phyloP scores from a whole-genome alignment of 2,797 vertebrate species.

The Oryzias dopingdopingensis region DNA sequence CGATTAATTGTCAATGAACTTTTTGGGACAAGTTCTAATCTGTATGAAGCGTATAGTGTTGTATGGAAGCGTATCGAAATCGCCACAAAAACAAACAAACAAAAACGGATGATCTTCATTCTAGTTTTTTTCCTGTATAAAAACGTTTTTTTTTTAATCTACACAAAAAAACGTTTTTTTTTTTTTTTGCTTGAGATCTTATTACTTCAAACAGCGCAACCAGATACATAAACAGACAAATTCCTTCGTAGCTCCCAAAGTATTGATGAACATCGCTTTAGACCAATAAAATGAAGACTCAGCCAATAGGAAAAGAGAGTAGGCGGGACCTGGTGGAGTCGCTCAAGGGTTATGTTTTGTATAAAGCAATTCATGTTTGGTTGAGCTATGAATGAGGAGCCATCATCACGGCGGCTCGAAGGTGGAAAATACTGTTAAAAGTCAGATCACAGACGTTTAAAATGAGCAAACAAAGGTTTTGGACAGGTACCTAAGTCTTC shows the following conservation, averaged over 20 bases:
- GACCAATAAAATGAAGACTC: slow-evolving; percentile 30
- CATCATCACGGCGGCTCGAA: slow-evolving; percentile 61
- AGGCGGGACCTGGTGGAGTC: slow-evolving; percentile 32
- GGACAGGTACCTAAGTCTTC: slow-evolving; percentile 24
- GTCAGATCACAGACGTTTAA: slow-evolving; percentile 38
- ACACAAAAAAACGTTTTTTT: no score
- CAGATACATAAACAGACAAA: slow-evolving; percentile 20
- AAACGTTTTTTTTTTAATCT: no score
- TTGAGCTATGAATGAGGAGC: slow-evolving; percentile 73
- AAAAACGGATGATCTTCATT: no score
- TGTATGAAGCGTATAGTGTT: no score
- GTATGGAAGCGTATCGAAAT: no score
- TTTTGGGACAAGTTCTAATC: no score
- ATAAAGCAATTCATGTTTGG: slow-evolving; percentile 59
- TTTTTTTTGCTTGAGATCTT: background rate
- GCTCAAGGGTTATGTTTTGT: slow-evolving; percentile 25
- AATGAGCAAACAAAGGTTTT: slow-evolving; percentile 34
- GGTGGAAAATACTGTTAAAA: slow-evolving; percentile 57
- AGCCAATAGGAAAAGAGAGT: slow-evolving; percentile 42
- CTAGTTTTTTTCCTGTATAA: no score
- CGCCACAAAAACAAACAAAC: no score
- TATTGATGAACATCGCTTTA: slow-evolving; percentile 9
- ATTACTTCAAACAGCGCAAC: background rate
- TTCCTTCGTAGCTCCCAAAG: slow-evolving; percentile 15
- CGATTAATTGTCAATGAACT: background rate